Percentiles rank a stretch among this genome's conserved stretches.
These are phyloP conservation scores for Ivindomyrus marchei DNA, from an alignment of 2,113 vertebrate genomes.

Conservation along the genomic window DNA sequence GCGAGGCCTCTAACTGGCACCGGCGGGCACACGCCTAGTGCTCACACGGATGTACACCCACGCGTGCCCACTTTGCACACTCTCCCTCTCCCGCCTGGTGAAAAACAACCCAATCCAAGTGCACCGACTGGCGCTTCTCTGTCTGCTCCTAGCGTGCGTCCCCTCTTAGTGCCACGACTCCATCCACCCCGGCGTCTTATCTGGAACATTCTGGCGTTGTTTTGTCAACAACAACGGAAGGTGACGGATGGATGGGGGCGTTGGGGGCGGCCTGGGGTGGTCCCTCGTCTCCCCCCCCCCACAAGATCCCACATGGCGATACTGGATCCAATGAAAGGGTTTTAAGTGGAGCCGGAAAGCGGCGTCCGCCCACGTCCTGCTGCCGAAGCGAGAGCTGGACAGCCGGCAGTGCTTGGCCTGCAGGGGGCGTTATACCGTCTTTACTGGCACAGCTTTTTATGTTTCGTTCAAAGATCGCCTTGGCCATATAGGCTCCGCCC, in stretches of 20 bases:
- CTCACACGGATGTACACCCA: neutral
- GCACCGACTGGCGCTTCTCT: neutral
- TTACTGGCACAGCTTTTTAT: neutral
- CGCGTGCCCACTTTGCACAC: neutral
- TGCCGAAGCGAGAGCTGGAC: neutral
- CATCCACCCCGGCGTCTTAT: neutral
- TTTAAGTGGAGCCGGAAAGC: neutral
- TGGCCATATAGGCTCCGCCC: neutral
- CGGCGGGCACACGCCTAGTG: neutral
- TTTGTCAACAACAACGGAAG: neutral
- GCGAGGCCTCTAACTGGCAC: neutral
- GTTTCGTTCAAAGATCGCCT: neutral
- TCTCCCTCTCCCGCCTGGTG: neutral
- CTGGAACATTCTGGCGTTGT: neutral
- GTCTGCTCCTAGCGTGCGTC: neutral
- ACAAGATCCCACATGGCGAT: neutral
- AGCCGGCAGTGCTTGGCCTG: neutral
- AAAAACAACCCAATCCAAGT: neutral
- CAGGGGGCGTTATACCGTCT: conserved; percentile 2
- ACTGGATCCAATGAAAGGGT: neutral
- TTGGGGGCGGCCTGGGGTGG: neutral
- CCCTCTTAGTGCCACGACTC: neutral
- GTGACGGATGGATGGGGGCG: neutral
- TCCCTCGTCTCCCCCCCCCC: neutral
- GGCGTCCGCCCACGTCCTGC: neutral